Percentiles rank a stretch among this genome's conserved stretches.
phyloP scores from a whole-genome alignment of 1,140 invertebrate species.

The Thalassaphorura encarpata region DNA sequence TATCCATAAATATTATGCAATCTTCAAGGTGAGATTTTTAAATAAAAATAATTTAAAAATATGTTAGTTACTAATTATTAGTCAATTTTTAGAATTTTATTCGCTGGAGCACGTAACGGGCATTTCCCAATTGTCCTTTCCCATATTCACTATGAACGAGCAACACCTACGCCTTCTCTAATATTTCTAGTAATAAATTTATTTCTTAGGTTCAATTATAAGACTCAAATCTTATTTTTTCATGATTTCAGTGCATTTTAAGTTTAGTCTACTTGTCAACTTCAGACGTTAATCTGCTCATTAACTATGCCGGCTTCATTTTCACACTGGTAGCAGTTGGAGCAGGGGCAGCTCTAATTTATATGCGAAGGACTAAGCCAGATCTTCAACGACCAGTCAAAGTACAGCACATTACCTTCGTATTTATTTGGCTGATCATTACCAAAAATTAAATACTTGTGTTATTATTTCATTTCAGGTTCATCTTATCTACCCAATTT shows the following conservation, averaged over 20 bases:
- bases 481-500: background rate
- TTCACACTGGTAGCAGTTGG: slow-evolving; percentile 79
- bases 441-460: background rate
- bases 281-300: slow-evolving; percentile 75
- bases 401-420: slow-evolving; percentile 45
- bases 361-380: slow-evolving; percentile 67
- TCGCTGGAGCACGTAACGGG: slow-evolving; percentile 81
- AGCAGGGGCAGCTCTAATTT: slow-evolving; percentile 76
- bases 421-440: slow-evolving; percentile 31
- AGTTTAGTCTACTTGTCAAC: slow-evolving; percentile 75
- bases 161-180: slow-evolving; percentile 78
- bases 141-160: slow-evolving; percentile 68
- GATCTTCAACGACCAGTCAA: slow-evolving; percentile 55
- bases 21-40: slow-evolving; percentile 54
- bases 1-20: slow-evolving; percentile 81
- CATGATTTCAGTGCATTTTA: slow-evolving; percentile 44
- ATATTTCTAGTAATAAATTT: slow-evolving; percentile 83
- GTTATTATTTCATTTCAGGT: background rate
- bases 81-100: slow-evolving; percentile 54
- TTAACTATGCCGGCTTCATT: slow-evolving; percentile 87
- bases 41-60: background rate
- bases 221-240: background rate
- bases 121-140: slow-evolving; percentile 78
- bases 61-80: background rate
- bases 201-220: too few relatives aligned